A percentile compares a stretch with the other conserved stretches of the same genome.
Conservation (phyloP, 1,140 invertebrate genomes). For the Coenobita brevimanus region DNA sequence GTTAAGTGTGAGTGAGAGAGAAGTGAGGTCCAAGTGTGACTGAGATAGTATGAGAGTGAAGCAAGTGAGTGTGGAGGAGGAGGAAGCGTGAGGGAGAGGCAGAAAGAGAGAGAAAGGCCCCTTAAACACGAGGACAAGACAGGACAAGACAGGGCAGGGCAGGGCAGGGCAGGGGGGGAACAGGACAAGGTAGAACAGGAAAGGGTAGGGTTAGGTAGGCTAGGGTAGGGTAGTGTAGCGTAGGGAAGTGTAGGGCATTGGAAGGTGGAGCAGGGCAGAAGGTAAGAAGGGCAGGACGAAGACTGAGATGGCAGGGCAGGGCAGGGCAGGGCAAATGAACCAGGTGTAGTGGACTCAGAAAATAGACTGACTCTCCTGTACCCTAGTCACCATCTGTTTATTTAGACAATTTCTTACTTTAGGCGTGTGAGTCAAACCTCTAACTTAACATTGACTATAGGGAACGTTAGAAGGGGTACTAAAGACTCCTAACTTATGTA, state of each 20-base stretch:
- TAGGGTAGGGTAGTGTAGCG: not conserved
- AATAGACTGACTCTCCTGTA: too few species aligned
- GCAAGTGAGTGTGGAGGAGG: not conserved
- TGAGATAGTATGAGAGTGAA: too few species aligned
- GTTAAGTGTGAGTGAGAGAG: too few species aligned
- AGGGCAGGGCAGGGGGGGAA: not conserved
- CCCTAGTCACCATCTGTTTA: too few species aligned
- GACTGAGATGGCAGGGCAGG: not conserved
- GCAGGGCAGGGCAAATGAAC: not conserved
- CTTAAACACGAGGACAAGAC: not conserved
- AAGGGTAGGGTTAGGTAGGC: not conserved
- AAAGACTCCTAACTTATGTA: too few species aligned
- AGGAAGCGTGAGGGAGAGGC: not conserved
- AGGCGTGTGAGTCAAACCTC: too few species aligned
- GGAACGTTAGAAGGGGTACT: too few species aligned
- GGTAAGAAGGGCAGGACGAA: not conserved
- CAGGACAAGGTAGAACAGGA: too few species aligned
- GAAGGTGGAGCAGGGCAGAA: not conserved
- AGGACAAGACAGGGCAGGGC: not conserved
- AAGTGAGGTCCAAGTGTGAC: too few species aligned
- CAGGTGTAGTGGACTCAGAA: too few species aligned
- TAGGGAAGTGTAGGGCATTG: not conserved
- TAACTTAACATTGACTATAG: too few species aligned
- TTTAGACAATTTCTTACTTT: too few species aligned
- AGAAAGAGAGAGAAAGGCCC: not conserved